These are phyloP conservation scores for Lordiphosa mommai DNA, from an alignment of 1,140 invertebrate genomes.

Conservation along the genomic window DNA sequence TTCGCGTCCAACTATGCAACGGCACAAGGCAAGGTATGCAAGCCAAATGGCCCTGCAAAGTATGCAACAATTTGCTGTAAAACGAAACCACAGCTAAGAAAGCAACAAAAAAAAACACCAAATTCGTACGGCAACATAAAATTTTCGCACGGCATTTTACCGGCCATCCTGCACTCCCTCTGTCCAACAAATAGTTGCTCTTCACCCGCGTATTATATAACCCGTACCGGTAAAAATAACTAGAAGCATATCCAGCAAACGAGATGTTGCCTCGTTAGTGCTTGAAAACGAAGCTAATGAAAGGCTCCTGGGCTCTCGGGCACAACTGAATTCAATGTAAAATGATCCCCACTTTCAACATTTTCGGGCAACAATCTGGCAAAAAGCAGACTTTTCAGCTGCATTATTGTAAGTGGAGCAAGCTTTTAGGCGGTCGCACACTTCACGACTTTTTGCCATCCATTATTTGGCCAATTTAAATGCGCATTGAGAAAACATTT, in stretches of 20 bases:
- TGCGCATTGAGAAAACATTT: conserved; percentile 54
- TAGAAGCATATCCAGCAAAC: background rate
- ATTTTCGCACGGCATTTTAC: conserved; percentile 43
- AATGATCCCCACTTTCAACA: conserved; percentile 28
- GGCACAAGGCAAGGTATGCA: conserved; percentile 13
- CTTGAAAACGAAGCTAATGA: conserved; percentile 58
- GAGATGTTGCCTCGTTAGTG: conserved; percentile 21
- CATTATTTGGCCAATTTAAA: conserved; percentile 56
- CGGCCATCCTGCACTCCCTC: background rate
- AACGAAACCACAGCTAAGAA: conserved; percentile 53
- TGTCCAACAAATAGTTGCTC: conserved; percentile 13
- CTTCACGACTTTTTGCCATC: background rate
- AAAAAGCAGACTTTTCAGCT: conserved; percentile 9
- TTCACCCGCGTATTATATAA: conserved; percentile 42
- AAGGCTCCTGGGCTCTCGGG: conserved; percentile 18
- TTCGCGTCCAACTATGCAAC: conserved; percentile 26
- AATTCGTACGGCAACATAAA: conserved; percentile 26
- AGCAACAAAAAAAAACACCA: conserved; percentile 7
- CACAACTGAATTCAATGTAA: conserved; percentile 25
- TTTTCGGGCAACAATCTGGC: conserved; percentile 3
- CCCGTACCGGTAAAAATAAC: background rate
- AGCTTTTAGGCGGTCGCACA: conserved; percentile 33
- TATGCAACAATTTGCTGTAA: conserved; percentile 66
- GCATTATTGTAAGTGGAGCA: conserved; percentile 49
- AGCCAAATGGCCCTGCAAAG: conserved; percentile 25